Base-by-base conservation (phyloP, 2,888 invertebrate genomes). In the Aphidoletes aphidimyza region DNA sequence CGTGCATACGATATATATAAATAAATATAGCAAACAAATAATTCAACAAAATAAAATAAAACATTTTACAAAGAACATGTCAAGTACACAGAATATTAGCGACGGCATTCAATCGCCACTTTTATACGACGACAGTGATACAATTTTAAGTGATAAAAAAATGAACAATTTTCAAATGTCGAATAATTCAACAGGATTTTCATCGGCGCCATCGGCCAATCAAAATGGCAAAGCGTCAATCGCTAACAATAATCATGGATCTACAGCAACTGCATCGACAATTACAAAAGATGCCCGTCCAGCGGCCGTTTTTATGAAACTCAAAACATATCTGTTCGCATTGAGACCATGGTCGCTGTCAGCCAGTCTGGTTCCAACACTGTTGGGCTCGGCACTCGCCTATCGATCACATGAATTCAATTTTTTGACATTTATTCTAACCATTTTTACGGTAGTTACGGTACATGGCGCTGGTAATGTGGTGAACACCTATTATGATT, bases 391-490 rank as follows among this genome's bases (percentile, higher is more conserved):
- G 36, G 96, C 95, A 0, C 91, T 98, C 84, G 97, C 97, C 0
- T 96, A 96, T 90, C 95, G 97, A 87, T 92, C 94, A 85, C 91
- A 92, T 45, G 94, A 94, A 86, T 97, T 97, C 89, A 96, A 94
- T 88, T 93, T 95, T 91, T 90, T 95, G 85, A 94, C 95, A 0
- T 92, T 97, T 86, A 88, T 97, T 81, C 91, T 97, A 19, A 97
- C 97, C 1, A 91, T 96, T 84, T 93, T 96, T 87, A 97, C 97
- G 2, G 95, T 97, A 34, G 92, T 97, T 85, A 96, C 95, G 0
- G 98, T 98, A 2, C 98, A 98, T 89, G 97, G 97, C 86, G 98
- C 98, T 86, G 98, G 98, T 84, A 98, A 98, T 90, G 94, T 98
- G 59, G 98, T 98, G 36, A 98, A 98, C 90, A 98, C 98, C 0